Percentiles rank a stretch among this genome's conserved stretches.
phyloP scores from a whole-genome alignment of 2,888 invertebrate species.

The Stegophylla sp. region DNA sequence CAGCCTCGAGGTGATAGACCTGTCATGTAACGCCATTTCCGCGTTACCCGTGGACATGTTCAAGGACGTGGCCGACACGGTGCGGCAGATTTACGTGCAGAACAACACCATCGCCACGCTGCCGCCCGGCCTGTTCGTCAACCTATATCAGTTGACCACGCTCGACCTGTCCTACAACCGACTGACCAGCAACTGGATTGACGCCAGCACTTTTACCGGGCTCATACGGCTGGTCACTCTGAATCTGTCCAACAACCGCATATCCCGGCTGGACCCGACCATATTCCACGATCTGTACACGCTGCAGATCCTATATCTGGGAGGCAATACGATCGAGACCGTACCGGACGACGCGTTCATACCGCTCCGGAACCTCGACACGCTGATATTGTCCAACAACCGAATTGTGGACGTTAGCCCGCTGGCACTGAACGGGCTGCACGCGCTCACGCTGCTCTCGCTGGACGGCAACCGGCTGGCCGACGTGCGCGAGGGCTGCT shows the following conservation, averaged over 20 bases:
- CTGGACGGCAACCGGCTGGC: slow-evolving; percentile 85
- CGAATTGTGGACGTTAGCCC: slow-evolving; percentile 84
- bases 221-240: slow-evolving; percentile 85
- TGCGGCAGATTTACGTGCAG: slow-evolving; percentile 84
- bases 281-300: slow-evolving; percentile 87
- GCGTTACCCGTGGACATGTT: slow-evolving; percentile 86
- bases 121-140: slow-evolving; percentile 84
- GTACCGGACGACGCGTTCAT: slow-evolving; percentile 88
- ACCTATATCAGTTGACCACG: slow-evolving; percentile 80
- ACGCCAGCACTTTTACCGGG: slow-evolving; percentile 83
- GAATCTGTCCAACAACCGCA: slow-evolving; percentile 83
- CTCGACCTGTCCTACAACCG: slow-evolving; percentile 86
- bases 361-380: slow-evolving; percentile 90
- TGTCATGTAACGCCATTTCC: slow-evolving; percentile 88
- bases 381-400: slow-evolving; percentile 84
- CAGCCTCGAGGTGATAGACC: slow-evolving; percentile 82
- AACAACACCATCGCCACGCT: slow-evolving; percentile 89
- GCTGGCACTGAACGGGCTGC: slow-evolving; percentile 85
- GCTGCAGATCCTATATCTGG: slow-evolving; percentile 82
- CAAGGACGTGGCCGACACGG: slow-evolving; percentile 74
- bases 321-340: slow-evolving; percentile 82
- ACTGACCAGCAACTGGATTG: slow-evolving; percentile 85
- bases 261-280: slow-evolving; percentile 80
- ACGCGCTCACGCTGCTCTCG: slow-evolving; percentile 83
- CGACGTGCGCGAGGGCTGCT: slow-evolving; percentile 85